A percentile compares a stretch with the other conserved stretches of the same genome.
Conservation (phyloP, 2,797 vertebrate genomes). For the Poeciliopsis paucimaculata region DNA sequence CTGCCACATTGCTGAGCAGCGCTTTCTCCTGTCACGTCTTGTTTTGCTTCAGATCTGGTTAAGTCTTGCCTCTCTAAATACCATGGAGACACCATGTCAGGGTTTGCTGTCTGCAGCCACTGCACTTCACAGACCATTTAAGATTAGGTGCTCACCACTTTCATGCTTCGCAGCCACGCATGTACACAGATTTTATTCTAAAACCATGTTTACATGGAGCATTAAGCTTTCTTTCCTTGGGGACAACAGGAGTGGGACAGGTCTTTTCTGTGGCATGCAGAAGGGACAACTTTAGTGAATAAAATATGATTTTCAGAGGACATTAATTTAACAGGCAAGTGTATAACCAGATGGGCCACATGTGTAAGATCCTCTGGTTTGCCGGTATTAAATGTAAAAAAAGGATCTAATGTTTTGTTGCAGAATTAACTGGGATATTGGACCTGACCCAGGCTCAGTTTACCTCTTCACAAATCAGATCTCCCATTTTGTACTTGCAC, state of each 20-base stretch:
- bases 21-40: slow-evolving; percentile 44
- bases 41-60: slow-evolving; percentile 54
- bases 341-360: not conserved
- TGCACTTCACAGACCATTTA: slow-evolving; percentile 58
- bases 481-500: not conserved
- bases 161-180: slow-evolving; percentile 50
- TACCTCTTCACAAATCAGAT: not conserved
- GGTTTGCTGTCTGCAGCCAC: slow-evolving; percentile 39
- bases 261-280: not conserved
- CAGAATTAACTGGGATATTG: not conserved
- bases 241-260: not conserved
- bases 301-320: not conserved
- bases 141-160: slow-evolving; percentile 53
- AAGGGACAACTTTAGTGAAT: not conserved
- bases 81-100: slow-evolving; percentile 42
- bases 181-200: slow-evolving; percentile 6
- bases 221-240: slow-evolving; percentile 34
- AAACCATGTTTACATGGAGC: slow-evolving; percentile 20
- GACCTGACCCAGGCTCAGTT: not conserved
- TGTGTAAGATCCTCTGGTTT: not conserved
- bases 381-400: not conserved
- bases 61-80: slow-evolving; percentile 46
- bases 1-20: slow-evolving; percentile 19
- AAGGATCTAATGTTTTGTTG: not conserved
- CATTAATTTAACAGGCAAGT: not conserved